phyloP scores from a whole-genome alignment of 2,888 invertebrate genomes.

The Peribatodes rhomboidaria region DNA sequence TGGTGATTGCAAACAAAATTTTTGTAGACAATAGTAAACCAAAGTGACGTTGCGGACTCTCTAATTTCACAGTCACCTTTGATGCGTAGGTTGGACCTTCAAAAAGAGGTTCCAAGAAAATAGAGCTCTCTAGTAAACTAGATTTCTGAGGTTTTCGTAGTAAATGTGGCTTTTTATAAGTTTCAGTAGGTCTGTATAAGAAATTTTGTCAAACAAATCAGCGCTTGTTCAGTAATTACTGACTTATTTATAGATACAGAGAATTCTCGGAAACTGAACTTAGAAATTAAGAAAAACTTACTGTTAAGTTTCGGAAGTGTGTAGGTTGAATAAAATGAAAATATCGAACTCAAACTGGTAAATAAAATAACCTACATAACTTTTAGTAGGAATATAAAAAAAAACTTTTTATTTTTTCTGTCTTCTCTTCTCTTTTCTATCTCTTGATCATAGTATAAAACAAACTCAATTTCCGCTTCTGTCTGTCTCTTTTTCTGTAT shows the following conservation, averaged over 20 bases:
- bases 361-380: no score
- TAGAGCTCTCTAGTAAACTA: background rate
- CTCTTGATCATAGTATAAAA: no score
- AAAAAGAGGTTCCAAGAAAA: slow-evolving; percentile 1
- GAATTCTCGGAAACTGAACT: background rate
- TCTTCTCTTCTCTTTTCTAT: no score
- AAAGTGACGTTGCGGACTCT: background rate
- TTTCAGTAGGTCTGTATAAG: background rate
- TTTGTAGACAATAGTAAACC: background rate
- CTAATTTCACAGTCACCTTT: background rate
- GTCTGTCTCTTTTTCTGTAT: no score
- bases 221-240: background rate
- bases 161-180: no score
- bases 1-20: no score
- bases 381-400: no score
- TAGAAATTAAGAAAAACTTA: no score
- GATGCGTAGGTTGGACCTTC: background rate
- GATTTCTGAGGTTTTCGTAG: no score
- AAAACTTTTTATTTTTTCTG: no score
- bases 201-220: background rate
- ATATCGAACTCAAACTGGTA: no score
- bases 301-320: background rate
- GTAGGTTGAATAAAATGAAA: background rate
- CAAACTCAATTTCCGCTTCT: no score
- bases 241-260: slow-evolving; percentile 2